Evolutionary conservation across 2,888 invertebrate species (phyloP).

Genomic region (Quadriops clusia): DNA sequence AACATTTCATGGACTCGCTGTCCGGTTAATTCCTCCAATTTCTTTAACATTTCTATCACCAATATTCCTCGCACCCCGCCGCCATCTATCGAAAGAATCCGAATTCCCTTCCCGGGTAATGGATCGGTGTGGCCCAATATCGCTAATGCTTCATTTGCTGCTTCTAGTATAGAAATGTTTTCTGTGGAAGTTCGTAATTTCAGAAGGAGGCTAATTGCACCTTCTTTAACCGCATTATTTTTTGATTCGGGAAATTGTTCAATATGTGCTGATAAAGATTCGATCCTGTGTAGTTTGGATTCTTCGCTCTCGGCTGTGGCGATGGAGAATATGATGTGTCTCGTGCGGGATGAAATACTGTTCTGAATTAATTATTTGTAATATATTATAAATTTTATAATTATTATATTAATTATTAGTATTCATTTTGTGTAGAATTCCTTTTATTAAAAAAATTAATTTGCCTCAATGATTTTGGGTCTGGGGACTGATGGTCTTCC

Average conservation of each 20-base stretch:
- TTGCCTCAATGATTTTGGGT: too few species aligned
- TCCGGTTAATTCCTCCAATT: constrained; percentile 61
- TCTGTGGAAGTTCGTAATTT: constrained; percentile 38
- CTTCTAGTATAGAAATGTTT: constrained; percentile 31
- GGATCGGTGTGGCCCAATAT: constrained; percentile 61
- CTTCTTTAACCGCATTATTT: constrained; percentile 61
- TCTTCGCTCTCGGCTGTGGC: constrained; percentile 43
- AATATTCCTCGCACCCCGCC: constrained; percentile 83
- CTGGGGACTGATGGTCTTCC: too few species aligned
- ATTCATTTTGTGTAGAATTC: too few species aligned
- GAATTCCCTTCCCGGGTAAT: constrained; percentile 58
- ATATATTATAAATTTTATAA: constrained; percentile 13
- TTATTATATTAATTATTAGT: neutral
- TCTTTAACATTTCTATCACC: constrained; percentile 69
- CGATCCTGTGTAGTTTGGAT: constrained; percentile 49
- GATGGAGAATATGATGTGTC: constrained; percentile 53
- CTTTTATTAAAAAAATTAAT: too few species aligned
- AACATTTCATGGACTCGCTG: constrained; percentile 64
- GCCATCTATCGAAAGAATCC: constrained; percentile 78
- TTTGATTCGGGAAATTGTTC: constrained; percentile 61
- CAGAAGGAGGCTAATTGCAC: constrained; percentile 53
- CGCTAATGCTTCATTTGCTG: constrained; percentile 46
- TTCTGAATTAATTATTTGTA: constrained; percentile 33
- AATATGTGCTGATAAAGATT: constrained; percentile 61
- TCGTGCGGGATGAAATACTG: constrained; percentile 52